Base-by-base conservation (phyloP, 2,113 vertebrate genomes). In the Pelvicachromis taeniatus region DNA sequence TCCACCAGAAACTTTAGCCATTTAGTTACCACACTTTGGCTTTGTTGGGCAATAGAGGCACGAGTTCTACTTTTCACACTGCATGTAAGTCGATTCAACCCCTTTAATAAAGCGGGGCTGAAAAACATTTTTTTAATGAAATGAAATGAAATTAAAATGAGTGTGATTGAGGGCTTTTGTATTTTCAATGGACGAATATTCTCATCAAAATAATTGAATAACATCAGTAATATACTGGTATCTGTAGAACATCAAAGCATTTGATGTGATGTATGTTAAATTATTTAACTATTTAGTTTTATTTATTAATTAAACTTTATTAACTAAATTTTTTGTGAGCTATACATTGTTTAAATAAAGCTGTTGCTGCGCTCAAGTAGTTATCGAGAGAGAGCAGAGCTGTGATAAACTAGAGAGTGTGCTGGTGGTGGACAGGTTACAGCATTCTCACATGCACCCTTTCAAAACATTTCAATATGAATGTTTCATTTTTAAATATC, bases 31-130 rank as follows among this genome's bases (percentile, higher is more conserved):
- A 65, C 65, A 77, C 11, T 82, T 84, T 91, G 83, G 19, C 89
- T 84, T 90, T 87, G 82, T 59, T 7, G 75, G 84, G 52, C 42
- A 77, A 40, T 6, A 77, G 10, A 77, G 59, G 77, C 29, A 61
- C 2, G 2, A 6, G 4, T 80, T 85, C 35, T 87, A 31, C 90
- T 86, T 91, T 94, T 91, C 90, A 93, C 85, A 90, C 88, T 90
- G 90, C 93, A 85, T 45, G 23, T 52, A 48, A 50, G 9, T 10
- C 7, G 12, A 48, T 31, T 33, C 3, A 50, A 75, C 23, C 68
- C 16, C 23, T 29, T 19, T 31, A 7, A 6, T 5, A 73, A 50
- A 6, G 17, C 17, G 9, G 17, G n/a, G n/a, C n/a, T n/a, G n/a
- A n/a, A n/a, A n/a, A n/a, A n/a, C n/a, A n/a, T n/a, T n/a, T n/a